Conservation (phyloP, 1,140 invertebrate genomes). For the Tetragonula clypearis region DNA sequence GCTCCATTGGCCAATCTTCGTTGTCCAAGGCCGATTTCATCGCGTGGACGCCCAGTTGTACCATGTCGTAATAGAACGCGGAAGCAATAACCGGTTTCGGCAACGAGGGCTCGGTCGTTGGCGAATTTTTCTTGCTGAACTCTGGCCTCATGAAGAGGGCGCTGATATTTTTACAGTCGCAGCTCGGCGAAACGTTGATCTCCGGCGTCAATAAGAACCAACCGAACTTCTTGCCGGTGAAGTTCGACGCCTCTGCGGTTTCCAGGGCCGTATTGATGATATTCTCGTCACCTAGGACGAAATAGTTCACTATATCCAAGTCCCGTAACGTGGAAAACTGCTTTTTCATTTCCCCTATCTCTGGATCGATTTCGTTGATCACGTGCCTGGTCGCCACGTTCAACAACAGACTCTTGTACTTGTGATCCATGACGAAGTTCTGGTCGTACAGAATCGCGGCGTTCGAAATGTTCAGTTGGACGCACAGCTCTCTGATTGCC, state of each 20-base stretch:
- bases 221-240: slow-evolving; percentile 82
- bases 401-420: slow-evolving; percentile 93
- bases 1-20: slow-evolving; percentile 87
- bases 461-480: slow-evolving; percentile 92
- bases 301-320: slow-evolving; percentile 94
- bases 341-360: slow-evolving; percentile 80
- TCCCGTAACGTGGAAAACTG: slow-evolving; percentile 89
- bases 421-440: slow-evolving; percentile 94
- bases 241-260: slow-evolving; percentile 70
- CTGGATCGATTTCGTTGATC: slow-evolving; percentile 85
- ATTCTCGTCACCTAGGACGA: slow-evolving; percentile 87
- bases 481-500: slow-evolving; percentile 90
- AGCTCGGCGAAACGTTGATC: slow-evolving; percentile 74
- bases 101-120: slow-evolving; percentile 37
- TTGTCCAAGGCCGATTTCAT: slow-evolving; percentile 86
- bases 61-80: slow-evolving; percentile 93
- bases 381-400: slow-evolving; percentile 94
- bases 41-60: slow-evolving; percentile 87
- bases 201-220: slow-evolving; percentile 85
- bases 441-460: slow-evolving; percentile 95
- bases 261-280: slow-evolving; percentile 88
- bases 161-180: slow-evolving; percentile 72
- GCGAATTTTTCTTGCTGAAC: neutral
- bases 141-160: slow-evolving; percentile 72
- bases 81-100: slow-evolving; percentile 80